Base-by-base conservation (phyloP, 2,113 vertebrate species). In the Gulo gulo region DNA sequence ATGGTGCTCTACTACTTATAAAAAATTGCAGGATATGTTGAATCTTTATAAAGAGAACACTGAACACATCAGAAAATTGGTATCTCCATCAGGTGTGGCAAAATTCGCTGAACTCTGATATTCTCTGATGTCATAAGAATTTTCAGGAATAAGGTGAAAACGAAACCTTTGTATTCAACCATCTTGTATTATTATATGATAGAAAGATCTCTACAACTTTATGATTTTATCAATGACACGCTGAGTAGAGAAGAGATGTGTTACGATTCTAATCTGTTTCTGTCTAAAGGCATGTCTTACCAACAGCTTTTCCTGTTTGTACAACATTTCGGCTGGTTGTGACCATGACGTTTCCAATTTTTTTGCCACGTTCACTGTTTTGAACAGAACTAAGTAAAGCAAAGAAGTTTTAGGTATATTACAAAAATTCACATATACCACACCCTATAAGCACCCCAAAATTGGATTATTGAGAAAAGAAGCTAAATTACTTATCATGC, bases 341-440 rank as follows among this genome's bases (percentile, higher is more conserved):
- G 94, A 99, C 99, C 99, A 99, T 99, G 92, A 99, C 99, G 29
- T 99, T 99, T 20, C 99, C 99, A 85, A 99, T 98, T 98, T 99
- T 99, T 98, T 99, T 99, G 92, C 99, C 99, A 80, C 99, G 99
- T 96, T 99, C 99, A 81, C 99, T 99, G 98, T 99, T 99, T 98
- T 99, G 99, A 95, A 99, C 99, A 63, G 99, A 99, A 98, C 99
- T 99, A 98, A 97, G 87, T 2, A 92, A 98, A 92, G 90, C 81
- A 95, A 86, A 97, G 55, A 95, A 74, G 52, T 76, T 50, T 96
- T 91, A 96, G 61, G 47, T 67, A 85, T 21, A 91, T 76, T 47
- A 7, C 31, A 67, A n/a, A 95, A 95, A 92, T 71, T n/a, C 45
- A 67, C 65, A 71, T 47, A 26, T 26, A 65, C 16, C 76, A 89